Conservation (phyloP, 2,113 vertebrate species). For the Neolamprologus fasciatus region DNA sequence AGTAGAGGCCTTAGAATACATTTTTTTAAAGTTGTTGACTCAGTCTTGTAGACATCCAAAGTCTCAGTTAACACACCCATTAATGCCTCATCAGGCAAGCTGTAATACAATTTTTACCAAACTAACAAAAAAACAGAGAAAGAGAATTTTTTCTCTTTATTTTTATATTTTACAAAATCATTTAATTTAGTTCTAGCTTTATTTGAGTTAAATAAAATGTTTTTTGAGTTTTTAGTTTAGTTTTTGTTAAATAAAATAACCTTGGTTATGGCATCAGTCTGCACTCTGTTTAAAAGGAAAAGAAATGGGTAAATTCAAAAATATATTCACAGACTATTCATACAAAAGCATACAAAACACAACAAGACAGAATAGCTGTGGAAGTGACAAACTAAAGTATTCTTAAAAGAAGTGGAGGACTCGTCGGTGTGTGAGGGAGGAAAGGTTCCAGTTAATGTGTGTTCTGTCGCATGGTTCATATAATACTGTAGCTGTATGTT, state of each 20-base stretch:
- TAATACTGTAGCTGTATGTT: background rate
- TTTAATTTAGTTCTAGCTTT: background rate
- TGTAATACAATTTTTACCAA: background rate
- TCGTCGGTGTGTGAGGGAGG: background rate
- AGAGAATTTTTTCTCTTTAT: background rate
- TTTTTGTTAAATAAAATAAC: background rate
- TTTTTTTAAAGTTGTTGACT: background rate
- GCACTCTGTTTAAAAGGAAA: background rate
- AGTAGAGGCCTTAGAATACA: background rate
- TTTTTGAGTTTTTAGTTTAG: background rate
- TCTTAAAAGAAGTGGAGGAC: background rate
- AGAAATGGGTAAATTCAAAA: background rate
- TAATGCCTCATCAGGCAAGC: background rate
- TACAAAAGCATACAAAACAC: background rate
- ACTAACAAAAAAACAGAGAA: background rate
- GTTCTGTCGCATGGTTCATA: background rate
- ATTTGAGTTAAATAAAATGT: background rate
- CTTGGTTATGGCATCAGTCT: background rate
- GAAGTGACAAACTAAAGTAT: background rate
- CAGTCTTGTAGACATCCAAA: background rate
- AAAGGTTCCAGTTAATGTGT: background rate
- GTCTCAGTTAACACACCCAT: background rate
- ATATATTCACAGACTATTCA: background rate
- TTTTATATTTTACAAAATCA: background rate
- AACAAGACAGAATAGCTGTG: background rate